phyloP scores from a whole-genome alignment of 2,113 vertebrate genomes.

The Gopherus flavomarginatus region DNA sequence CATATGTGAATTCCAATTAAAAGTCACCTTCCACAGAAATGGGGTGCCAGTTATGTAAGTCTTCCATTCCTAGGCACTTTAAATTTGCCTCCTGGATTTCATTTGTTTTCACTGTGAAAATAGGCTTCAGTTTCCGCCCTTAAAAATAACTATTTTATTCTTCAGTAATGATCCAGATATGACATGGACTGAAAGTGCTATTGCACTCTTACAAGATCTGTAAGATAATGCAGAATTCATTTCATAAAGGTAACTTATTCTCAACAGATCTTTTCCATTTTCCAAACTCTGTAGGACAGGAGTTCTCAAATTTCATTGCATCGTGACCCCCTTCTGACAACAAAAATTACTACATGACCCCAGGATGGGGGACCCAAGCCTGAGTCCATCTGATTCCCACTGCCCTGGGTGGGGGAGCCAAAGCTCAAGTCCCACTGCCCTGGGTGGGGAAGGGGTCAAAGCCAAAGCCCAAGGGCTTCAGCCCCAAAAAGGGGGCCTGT shows the following conservation, averaged over 20 bases:
- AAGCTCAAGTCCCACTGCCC: no score
- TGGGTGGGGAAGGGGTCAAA: no score
- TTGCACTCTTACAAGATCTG: neutral
- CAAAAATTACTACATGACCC: no score
- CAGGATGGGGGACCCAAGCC: no score
- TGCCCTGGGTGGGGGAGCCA: no score
- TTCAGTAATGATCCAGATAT: neutral
- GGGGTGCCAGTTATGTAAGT: rapidly evolving
- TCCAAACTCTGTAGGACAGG: neutral
- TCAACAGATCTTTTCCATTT: neutral
- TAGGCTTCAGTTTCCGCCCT: neutral
- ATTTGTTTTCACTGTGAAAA: neutral
- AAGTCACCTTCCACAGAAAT: rapidly evolving
- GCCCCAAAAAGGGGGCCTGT: no score
- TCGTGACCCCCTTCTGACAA: no score
- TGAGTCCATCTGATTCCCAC: no score
- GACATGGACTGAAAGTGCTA: neutral
- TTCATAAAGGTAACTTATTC: neutral
- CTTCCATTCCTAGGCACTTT: neutral
- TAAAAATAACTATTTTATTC: neutral
- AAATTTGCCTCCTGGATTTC: neutral
- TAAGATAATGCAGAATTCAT: neutral
- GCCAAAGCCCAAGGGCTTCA: no score
- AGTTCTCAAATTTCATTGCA: no score
- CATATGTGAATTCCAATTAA: neutral